These are phyloP conservation scores for Helicolenus hilgendorfi DNA, from an alignment of 2,797 vertebrate species.

Conservation along the genomic window DNA sequence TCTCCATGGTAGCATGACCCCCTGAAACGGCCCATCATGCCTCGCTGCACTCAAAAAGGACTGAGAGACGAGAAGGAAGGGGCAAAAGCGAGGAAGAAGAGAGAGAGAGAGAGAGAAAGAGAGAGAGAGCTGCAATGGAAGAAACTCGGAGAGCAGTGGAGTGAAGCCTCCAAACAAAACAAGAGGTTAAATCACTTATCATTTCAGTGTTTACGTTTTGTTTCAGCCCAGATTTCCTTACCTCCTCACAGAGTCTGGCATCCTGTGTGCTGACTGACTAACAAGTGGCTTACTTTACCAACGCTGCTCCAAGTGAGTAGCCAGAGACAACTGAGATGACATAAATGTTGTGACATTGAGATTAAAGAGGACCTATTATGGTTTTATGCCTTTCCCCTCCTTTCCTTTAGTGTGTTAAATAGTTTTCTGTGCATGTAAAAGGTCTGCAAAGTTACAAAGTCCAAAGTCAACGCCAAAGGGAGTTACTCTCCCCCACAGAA, in stretches of 20 bases:
- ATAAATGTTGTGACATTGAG: not conserved
- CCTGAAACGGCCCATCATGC: slow-evolving; percentile 79
- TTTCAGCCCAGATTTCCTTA: slow-evolving; percentile 17
- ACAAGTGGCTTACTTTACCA: slow-evolving; percentile 3
- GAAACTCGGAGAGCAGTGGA: slow-evolving; percentile 40
- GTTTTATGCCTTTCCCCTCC: not conserved
- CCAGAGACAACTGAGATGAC: not conserved
- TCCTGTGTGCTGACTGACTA: not conserved
- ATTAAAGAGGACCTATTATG: not conserved
- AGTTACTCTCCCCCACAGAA: not conserved
- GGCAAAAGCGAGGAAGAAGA: slow-evolving; percentile 1
- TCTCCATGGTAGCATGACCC: slow-evolving; percentile 83
- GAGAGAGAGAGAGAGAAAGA: not conserved
- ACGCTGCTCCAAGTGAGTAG: not conserved
- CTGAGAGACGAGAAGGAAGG: slow-evolving; percentile 47
- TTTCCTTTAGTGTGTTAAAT: not conserved
- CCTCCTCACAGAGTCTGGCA: not conserved
- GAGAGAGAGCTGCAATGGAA: slow-evolving; percentile 32
- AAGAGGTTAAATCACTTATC: slow-evolving; percentile 65
- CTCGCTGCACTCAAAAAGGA: slow-evolving; percentile 82
- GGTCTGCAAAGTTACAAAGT: not conserved
- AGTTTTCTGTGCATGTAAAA: not conserved
- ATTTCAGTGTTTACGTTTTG: slow-evolving; percentile 54
- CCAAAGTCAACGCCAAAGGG: not conserved
- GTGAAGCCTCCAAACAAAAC: slow-evolving; percentile 53